A percentile compares a stretch with the other conserved stretches of the same genome.
Evolutionary conservation across 2,113 vertebrate species (phyloP).

Genomic region (Tympanuchus pallidicinctus): DNA sequence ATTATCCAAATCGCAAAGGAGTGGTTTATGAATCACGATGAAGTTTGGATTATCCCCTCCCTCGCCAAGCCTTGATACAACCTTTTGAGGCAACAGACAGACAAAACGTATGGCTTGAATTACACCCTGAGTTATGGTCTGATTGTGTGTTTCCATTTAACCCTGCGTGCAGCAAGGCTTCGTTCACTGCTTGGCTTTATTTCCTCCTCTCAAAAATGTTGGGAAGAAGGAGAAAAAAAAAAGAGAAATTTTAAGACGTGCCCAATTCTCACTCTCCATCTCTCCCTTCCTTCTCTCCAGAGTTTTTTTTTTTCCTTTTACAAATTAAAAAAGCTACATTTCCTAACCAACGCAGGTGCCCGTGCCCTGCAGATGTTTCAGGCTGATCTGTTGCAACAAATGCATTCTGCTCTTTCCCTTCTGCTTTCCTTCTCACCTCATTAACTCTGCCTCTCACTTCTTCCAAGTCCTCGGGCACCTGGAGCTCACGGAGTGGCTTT

Average conservation of each 20-base stretch:
- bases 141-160: constrained; percentile 70
- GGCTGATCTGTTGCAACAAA: constrained; percentile 47
- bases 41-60: constrained; percentile 42
- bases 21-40: constrained; percentile 57
- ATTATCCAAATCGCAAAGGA: constrained; percentile 73
- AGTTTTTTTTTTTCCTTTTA: not conserved
- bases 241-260: not conserved
- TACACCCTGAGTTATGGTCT: constrained; percentile 50
- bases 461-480: constrained; percentile 72
- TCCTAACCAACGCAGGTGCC: not conserved
- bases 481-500: constrained; percentile 3
- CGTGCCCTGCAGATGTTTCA: constrained; percentile 45
- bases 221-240: not conserved
- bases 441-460: constrained; percentile 75
- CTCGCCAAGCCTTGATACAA: constrained; percentile 33
- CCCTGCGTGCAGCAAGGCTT: constrained; percentile 49
- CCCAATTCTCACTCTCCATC: not conserved
- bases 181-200: not conserved
- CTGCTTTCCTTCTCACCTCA: constrained; percentile 75
- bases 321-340: not conserved
- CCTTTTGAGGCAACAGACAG: constrained; percentile 47
- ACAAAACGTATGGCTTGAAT: constrained; percentile 74
- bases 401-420: constrained; percentile 50
- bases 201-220: not conserved
- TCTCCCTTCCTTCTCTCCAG: not conserved